These are phyloP conservation scores for Synergus laeviventris DNA, from an alignment of 2,888 invertebrate genomes.

Conservation along the genomic window DNA sequence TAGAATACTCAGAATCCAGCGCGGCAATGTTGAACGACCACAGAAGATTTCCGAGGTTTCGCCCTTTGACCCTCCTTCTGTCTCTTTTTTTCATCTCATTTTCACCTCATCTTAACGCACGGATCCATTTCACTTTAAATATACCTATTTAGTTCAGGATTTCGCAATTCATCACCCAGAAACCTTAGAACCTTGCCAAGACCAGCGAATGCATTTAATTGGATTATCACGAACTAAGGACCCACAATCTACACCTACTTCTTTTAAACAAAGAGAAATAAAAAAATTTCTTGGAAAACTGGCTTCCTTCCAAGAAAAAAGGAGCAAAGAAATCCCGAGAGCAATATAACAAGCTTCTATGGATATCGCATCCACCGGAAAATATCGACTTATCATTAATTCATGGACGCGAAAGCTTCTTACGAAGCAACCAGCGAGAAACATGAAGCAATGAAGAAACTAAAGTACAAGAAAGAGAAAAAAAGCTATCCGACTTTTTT, in stretches of 20 bases:
- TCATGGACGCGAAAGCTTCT: conserved; percentile 44
- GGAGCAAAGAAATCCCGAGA: not conserved
- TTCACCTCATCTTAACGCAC: conserved; percentile 17
- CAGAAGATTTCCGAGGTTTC: conserved; percentile 31
- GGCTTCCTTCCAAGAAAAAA: conserved; percentile 30
- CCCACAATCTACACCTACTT: conserved; percentile 24
- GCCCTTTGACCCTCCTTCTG: conserved; percentile 20
- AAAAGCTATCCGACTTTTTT: conserved; percentile 2
- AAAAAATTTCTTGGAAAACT: conserved; percentile 34
- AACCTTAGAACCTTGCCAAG: conserved; percentile 29
- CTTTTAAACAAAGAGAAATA: not conserved
- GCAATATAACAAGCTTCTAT: conserved; percentile 30
- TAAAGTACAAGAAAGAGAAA: not conserved
- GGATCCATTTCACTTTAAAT: conserved; percentile 34
- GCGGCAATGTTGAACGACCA: conserved; percentile 27
- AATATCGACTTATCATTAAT: conserved; percentile 57
- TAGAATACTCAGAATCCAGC: conserved; percentile 39
- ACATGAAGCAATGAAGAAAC: conserved; percentile 24
- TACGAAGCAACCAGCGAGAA: conserved; percentile 21
- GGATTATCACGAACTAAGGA: conserved; percentile 44
- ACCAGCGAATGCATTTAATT: conserved; percentile 45
- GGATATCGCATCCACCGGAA: conserved; percentile 52
- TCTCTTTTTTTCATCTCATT: conserved; percentile 26
- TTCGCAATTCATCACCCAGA: conserved; percentile 35
- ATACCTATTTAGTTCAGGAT: conserved; percentile 4